Conservation (phyloP, 35 echinoderm and acorn worm genomes). For the Stichopus chloronotus region DNA sequence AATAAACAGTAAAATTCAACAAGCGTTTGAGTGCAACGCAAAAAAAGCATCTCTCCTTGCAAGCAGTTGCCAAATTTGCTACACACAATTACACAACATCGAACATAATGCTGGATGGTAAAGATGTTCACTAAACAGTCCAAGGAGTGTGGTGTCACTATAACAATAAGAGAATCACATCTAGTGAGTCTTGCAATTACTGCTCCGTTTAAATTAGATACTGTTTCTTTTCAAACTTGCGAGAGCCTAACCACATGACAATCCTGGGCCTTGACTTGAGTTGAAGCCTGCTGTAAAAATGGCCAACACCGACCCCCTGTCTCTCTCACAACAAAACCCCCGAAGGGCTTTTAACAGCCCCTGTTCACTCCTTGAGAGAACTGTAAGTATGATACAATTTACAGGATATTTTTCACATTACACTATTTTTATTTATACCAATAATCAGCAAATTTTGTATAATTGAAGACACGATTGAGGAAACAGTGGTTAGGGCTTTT, state of each 20-base stretch:
- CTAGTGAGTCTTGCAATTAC: too few relatives aligned
- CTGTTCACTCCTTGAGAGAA: too few relatives aligned
- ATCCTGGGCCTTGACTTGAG: background rate
- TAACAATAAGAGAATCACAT: too few relatives aligned
- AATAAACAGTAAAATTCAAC: too few relatives aligned
- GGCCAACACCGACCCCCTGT: background rate
- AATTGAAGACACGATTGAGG: background rate
- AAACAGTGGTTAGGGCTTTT: background rate
- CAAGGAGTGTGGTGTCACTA: too few relatives aligned
- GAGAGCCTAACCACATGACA: background rate
- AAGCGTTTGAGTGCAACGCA: too few relatives aligned
- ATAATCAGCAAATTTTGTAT: background rate
- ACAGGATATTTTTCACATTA: background rate
- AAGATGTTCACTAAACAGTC: too few relatives aligned
- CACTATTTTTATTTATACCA: background rate
- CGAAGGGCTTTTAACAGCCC: background rate
- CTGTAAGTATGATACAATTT: background rate
- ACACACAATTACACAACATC: too few relatives aligned
- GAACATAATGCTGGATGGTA: too few relatives aligned
- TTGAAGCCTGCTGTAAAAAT: background rate
- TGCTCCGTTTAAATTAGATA: too few relatives aligned
- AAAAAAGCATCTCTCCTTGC: too few relatives aligned
- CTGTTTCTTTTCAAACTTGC: background rate
- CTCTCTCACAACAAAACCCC: background rate
- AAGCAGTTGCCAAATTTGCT: too few relatives aligned